Evolutionary conservation across 2,113 vertebrate species (phyloP), one percentile per base, ranked within the genome.

Genomic region (Piaya cayana): DNA sequence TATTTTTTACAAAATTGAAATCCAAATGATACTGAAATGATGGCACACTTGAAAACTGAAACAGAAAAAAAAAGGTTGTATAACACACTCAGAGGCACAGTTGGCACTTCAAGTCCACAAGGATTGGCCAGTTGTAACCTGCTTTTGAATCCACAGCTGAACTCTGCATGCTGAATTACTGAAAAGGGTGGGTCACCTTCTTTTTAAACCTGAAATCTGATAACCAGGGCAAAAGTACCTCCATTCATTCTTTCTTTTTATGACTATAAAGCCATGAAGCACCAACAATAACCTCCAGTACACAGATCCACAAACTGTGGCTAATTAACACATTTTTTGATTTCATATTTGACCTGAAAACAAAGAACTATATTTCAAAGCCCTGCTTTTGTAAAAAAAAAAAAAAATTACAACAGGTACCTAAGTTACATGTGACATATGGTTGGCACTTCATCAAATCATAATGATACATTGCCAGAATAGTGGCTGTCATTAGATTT

Each of bases 141-240:
- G 92, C 64, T 63, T 64, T 70, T 94, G 87, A 96, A 90, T 85
- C 77, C 82, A 93, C 82, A 94, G 87, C 85, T 96, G 95, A 95
- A 92, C 83, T 62, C 53, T 92, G 55, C 71, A 85, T 53, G 93
- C 75, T 3, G 2, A 92, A 90, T 96, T 96, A 96, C 90, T 71
- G 88, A 95, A 95, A 88, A 96, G 84, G 82, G 91, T 83, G 95
- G 91, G 92, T 91, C 80, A 90, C 25, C n/a, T 88, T 95, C 75
- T 93, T 91, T 96, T 82, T 91, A 94, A 94, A 92, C 82, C 47
- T 96, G 95, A 97, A 96, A 97, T 89, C 42, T 87, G 96, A 97
- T 96, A 96, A 90, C 64, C 81, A 92, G 62, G 60, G 76, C 85
- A 89, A 97, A 96, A 96, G 93, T 91, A 86, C 56, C 92, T 83